Evolutionary conservation across 2,113 vertebrate species (phyloP), one percentile per base, ranked within the genome.

Genomic region (Penelope pileata): DNA sequence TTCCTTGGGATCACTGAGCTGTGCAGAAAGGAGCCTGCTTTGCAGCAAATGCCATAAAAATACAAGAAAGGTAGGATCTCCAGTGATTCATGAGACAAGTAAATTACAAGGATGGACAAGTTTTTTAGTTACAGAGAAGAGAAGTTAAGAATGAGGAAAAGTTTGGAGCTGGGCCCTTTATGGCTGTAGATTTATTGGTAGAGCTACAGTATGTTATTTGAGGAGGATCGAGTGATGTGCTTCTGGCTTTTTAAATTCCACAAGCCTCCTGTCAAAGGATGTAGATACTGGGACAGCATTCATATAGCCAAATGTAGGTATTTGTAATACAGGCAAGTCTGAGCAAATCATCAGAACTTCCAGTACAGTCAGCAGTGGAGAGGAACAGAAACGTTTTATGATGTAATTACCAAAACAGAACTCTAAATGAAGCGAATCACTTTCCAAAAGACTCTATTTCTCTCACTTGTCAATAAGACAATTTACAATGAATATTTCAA

Each of bases 191-290:
- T 90, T 90, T 91, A 82, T 73, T 75, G 56, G 50, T 68, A 66
- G 77, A 68, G 13, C 23, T 82, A 42, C 60, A 45, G 5, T 67
- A 47, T 68, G 34, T 68, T 79, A 86, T 91, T 75, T 78, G 64
- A 94, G 19, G 56, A 75, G 2, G 9, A 80, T 69, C 68, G 66
- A 45, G 34, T 58, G 13, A 62, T 88, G 38, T 34, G 60, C 86
- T 91, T 86, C 74, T 81, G 69, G 30, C 19, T 94, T 91, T 94
- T 84, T 68, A 68, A 82, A 92, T 87, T 79, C 43, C 73, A 30
- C 51, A 68, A 79, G 22, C 26, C n/a, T 92, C 51, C 47, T 81
- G 38, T 84, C 29, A 58, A 86, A 72, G n/a, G 22, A 51, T 72
- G 54, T 24, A 60, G 81, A 87, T 87, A 56, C 34, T 94, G 21